Percentiles rank a stretch among this genome's conserved stretches.
Conservation (phyloP, 2,797 vertebrate genomes). For the Chaetophractus vellerosus region DNA sequence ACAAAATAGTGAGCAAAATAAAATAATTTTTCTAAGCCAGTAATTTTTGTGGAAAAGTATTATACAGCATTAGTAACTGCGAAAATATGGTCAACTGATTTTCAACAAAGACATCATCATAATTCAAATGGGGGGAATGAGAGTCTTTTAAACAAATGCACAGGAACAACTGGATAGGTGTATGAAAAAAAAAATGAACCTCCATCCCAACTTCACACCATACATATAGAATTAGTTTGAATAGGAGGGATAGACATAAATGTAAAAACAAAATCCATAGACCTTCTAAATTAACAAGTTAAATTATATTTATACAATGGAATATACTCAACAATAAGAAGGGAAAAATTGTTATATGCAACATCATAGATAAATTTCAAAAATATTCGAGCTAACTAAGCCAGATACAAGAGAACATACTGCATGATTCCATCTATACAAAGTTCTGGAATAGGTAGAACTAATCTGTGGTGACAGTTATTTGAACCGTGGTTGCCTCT, state of each 20-base stretch:
- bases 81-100: background rate
- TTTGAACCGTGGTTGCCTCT: background rate
- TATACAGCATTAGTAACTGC: background rate
- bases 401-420: background rate
- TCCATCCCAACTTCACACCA: background rate
- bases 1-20: background rate
- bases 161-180: background rate
- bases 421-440: background rate
- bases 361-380: background rate
- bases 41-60: background rate
- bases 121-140: background rate
- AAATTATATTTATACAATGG: background rate
- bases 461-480: background rate
- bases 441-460: background rate
- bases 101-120: background rate
- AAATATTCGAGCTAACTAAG: background rate
- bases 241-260: background rate
- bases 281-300: no score
- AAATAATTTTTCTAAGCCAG: background rate
- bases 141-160: background rate
- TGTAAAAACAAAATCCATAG: slow-evolving; percentile 2
- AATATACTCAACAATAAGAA: background rate
- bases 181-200: background rate
- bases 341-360: background rate
- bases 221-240: background rate